phyloP scores from a whole-genome alignment of 92 coral and sea anemone species.

The Actinernus sp. region DNA sequence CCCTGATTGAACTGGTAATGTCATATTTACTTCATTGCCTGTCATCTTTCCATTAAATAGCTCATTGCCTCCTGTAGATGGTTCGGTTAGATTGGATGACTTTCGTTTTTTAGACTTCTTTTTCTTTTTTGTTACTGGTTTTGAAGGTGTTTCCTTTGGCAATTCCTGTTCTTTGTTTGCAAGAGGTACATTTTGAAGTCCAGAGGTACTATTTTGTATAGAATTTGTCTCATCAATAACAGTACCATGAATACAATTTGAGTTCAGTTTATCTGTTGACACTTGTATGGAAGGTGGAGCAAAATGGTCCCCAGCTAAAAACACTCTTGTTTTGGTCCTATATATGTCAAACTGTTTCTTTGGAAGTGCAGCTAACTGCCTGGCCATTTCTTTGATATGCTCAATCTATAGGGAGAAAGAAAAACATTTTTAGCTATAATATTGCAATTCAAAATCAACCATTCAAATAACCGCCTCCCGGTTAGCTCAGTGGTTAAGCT shows the following conservation, averaged over 20 bases:
- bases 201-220: too few relatives aligned
- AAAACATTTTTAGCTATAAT: too few relatives aligned
- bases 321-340: constrained; percentile 67
- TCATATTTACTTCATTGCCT: background rate
- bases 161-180: too few relatives aligned
- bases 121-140: constrained; percentile 33
- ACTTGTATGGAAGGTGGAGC: constrained; percentile 23
- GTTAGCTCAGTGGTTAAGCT: too few relatives aligned
- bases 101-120: constrained; percentile 61
- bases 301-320: constrained; percentile 60
- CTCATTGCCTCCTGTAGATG: background rate
- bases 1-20: too few relatives aligned
- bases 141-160: background rate
- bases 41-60: background rate
- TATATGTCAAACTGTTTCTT: constrained; percentile 86
- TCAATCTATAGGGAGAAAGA: constrained; percentile 66
- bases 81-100: background rate
- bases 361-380: constrained; percentile 97
- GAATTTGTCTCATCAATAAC: background rate
- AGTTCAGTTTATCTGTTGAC: constrained; percentile 30
- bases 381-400: constrained; percentile 95
- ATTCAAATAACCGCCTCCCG: too few relatives aligned
- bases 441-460: too few relatives aligned
- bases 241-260: background rate
- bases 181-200: too few relatives aligned